phyloP scores from a whole-genome alignment of 2,113 vertebrate species.

The Dasyurus viverrinus region DNA sequence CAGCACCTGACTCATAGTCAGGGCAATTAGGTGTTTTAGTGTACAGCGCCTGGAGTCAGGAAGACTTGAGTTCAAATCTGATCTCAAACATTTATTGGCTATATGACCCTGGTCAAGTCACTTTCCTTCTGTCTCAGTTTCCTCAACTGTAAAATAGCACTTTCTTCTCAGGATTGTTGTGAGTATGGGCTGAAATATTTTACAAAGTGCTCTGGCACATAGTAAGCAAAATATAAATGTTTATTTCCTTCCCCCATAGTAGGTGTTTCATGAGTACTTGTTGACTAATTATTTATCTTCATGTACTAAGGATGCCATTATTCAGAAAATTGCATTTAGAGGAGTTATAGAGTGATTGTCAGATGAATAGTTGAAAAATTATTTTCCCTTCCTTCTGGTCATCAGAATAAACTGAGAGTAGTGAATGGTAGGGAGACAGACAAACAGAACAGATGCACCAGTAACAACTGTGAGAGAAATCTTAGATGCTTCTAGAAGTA shows the following conservation, averaged over 20 bases:
- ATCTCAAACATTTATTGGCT: slow-evolving; percentile 18
- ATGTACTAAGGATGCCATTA: not conserved
- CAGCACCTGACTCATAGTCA: not conserved
- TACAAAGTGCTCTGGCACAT: not conserved
- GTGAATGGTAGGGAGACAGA: slow-evolving; percentile 46
- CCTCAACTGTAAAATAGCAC: not conserved
- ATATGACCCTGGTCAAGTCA: not conserved
- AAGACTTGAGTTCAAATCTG: not conserved
- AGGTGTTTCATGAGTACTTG: not conserved
- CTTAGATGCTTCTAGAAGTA: slow-evolving; percentile 48
- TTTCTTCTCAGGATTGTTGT: not conserved
- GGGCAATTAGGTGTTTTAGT: not conserved
- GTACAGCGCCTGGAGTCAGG: not conserved
- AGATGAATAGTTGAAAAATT: slow-evolving; percentile 58
- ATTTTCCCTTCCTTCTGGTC: not conserved
- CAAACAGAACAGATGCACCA: slow-evolving; percentile 73
- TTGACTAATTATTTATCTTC: slow-evolving; percentile 1
- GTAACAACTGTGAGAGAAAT: slow-evolving; percentile 70
- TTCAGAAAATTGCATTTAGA: slow-evolving; percentile 37
- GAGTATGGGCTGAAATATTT: not conserved
- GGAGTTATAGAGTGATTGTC: slow-evolving; percentile 27
- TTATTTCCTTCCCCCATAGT: not conserved
- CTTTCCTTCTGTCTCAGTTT: not conserved
- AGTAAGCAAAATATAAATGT: not conserved
- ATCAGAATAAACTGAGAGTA: slow-evolving; percentile 21